Evolutionary conservation across 2,888 invertebrate species (phyloP).

Genomic region (Mechanitis mazaeus): DNA sequence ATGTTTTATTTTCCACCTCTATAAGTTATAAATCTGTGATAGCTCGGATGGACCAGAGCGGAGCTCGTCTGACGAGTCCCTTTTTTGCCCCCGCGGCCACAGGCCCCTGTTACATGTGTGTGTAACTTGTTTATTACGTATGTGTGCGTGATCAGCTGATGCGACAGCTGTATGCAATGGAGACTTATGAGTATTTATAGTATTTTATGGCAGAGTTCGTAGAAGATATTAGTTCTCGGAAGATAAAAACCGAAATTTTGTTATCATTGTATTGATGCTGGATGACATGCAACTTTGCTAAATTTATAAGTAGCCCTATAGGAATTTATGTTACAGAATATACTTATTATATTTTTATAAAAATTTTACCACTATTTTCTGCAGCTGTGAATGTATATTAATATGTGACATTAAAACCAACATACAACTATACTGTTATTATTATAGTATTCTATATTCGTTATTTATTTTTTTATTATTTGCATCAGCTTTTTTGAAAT

Average conservation of each 20-base stretch:
- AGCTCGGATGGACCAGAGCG: slow-evolving; percentile 52
- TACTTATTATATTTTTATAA: no score
- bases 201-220: slow-evolving; percentile 25
- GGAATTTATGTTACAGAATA: no score
- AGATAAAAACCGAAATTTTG: slow-evolving; percentile 9
- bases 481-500: no score
- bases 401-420: no score
- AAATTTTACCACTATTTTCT: no score
- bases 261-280: neutral
- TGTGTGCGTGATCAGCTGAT: slow-evolving; percentile 63
- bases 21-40: slow-evolving; percentile 28
- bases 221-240: slow-evolving; percentile 22
- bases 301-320: neutral
- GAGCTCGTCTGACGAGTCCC: slow-evolving; percentile 57
- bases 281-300: neutral
- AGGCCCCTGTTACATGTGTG: slow-evolving; percentile 25
- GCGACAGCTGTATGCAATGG: slow-evolving; percentile 51
- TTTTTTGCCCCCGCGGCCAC: slow-evolving; percentile 50
- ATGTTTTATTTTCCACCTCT: slow-evolving; percentile 24
- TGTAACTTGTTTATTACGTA: slow-evolving; percentile 9
- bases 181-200: slow-evolving; percentile 39
- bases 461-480: no score
- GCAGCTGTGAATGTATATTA: no score
- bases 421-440: no score
- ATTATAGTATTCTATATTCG: no score